Conservation (phyloP, 2,797 vertebrate species). For the Okamejei kenojei region DNA sequence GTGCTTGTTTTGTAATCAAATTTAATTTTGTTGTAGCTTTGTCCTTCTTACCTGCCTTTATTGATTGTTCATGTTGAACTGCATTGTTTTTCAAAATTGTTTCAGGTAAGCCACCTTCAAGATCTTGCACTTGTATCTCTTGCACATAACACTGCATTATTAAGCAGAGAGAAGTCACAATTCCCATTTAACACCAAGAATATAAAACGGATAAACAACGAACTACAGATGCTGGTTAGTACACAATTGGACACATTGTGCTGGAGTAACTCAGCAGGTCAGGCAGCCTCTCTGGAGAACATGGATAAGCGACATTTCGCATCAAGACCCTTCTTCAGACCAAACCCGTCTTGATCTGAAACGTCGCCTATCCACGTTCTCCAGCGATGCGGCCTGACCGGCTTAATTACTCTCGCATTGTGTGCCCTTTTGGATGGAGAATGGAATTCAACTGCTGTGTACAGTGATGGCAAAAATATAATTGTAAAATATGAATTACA, state of each 20-base stretch:
- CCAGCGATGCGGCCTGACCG: too few species aligned
- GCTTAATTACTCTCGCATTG: too few species aligned
- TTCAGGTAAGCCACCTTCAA: not conserved
- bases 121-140: not conserved
- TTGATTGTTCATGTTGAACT: not conserved
- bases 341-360: too few species aligned
- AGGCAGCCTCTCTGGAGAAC: too few species aligned
- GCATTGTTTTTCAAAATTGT: not conserved
- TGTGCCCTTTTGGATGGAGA: not conserved
- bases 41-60: not conserved
- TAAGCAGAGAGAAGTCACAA: not conserved
- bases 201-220: too few species aligned
- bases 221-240: too few species aligned
- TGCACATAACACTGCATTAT: not conserved
- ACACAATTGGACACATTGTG: too few species aligned
- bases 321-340: too few species aligned
- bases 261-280: too few species aligned
- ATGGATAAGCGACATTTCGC: too few species aligned
- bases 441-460: not conserved
- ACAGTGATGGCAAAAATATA: not conserved
- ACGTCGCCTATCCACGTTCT: too few species aligned
- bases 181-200: not conserved
- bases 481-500: not conserved
- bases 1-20: not conserved
- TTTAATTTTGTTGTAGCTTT: not conserved